Conservation (phyloP, 2,797 vertebrate species). For the Falco concolor region DNA sequence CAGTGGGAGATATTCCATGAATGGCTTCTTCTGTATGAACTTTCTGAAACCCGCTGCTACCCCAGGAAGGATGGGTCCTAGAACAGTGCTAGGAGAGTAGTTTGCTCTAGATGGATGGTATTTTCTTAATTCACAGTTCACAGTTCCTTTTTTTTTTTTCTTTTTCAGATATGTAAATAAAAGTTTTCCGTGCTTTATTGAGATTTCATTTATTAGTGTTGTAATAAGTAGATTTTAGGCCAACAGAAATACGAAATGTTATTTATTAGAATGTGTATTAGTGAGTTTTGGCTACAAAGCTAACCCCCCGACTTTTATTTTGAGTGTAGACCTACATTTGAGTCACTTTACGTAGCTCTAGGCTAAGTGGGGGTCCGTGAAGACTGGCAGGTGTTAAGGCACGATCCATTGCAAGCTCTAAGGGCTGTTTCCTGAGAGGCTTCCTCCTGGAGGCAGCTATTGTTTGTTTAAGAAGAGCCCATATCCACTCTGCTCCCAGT, state of each 20-base stretch:
- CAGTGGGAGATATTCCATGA: neutral
- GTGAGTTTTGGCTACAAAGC: neutral
- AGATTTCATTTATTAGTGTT: neutral
- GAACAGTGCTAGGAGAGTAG: neutral
- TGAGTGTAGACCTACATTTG: neutral
- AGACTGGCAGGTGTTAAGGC: neutral
- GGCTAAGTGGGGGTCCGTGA: neutral
- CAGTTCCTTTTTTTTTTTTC: neutral
- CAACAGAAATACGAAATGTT: neutral
- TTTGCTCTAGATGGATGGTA: neutral
- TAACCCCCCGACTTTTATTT: neutral
- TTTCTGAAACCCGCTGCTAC: neutral
- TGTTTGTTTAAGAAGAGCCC: constrained; percentile 4
- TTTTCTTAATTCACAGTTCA: neutral
- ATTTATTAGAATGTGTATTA: neutral
- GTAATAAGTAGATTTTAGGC: neutral
- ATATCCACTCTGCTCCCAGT: neutral
- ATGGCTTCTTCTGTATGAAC: neutral
- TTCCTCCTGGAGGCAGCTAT: constrained; percentile 31
- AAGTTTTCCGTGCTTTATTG: neutral
- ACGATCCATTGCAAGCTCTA: neutral
- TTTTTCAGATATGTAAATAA: neutral
- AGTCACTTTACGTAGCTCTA: neutral
- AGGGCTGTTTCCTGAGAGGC: constrained; percentile 22
- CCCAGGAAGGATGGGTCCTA: neutral